phyloP scores from a whole-genome alignment of 2,797 vertebrate genomes.

The Smutsia temminckii region DNA sequence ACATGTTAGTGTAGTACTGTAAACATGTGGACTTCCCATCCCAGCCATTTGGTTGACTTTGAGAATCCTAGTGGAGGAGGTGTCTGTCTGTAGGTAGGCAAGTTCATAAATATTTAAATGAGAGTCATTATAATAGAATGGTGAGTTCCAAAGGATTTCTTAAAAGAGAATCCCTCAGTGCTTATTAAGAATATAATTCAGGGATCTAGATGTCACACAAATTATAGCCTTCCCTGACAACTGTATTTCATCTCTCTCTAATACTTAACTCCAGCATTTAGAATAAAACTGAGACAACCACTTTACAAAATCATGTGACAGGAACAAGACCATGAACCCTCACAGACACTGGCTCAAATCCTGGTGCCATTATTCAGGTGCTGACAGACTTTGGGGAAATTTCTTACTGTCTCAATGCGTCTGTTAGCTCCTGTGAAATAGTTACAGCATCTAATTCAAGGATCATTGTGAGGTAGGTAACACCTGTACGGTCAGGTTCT shows the following conservation, averaged over 20 bases:
- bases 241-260: not conserved
- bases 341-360: not conserved
- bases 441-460: not conserved
- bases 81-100: not conserved
- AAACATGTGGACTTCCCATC: not conserved
- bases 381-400: not conserved
- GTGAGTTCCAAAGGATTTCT: not conserved
- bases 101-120: not conserved
- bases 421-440: not conserved
- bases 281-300: not conserved
- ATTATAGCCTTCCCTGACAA: conserved; percentile 5
- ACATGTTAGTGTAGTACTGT: not conserved
- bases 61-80: not conserved
- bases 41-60: not conserved
- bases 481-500: not conserved
- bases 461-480: not conserved
- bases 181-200: not conserved
- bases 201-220: not conserved
- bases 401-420: not conserved
- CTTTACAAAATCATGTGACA: not conserved
- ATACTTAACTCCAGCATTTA: not conserved
- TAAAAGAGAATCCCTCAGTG: not conserved
- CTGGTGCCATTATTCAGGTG: not conserved
- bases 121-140: not conserved
- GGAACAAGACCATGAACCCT: not conserved